Percentiles rank a stretch among this genome's conserved stretches.
Evolutionary conservation across 2,113 vertebrate genomes (phyloP).

Genomic region (Alces alces): DNA sequence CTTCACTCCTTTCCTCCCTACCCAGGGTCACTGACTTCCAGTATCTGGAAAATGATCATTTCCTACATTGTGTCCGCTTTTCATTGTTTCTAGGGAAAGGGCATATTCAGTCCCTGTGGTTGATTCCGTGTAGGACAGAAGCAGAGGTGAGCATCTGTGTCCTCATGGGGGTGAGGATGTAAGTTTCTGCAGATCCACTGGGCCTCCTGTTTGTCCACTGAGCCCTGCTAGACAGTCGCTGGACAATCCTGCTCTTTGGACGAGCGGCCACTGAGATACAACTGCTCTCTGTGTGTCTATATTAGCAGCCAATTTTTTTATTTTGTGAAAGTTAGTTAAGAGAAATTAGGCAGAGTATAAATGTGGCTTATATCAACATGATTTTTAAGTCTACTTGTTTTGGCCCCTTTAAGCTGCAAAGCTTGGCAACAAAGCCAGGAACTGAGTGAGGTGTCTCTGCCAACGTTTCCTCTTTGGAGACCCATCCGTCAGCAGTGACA

Average conservation of each 20-base stretch:
- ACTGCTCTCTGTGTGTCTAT: not conserved
- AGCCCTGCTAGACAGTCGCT: fast-evolving
- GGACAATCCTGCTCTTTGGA: not conserved
- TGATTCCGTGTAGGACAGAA: too few relatives aligned
- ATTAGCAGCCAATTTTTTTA: not conserved
- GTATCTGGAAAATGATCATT: not conserved
- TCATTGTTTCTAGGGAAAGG: not conserved
- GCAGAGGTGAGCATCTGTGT: not conserved
- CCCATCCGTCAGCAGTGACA: too few relatives aligned
- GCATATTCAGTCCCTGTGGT: too few relatives aligned
- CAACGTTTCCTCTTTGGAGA: not conserved
- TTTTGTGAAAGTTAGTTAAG: not conserved
- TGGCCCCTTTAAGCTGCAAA: not conserved
- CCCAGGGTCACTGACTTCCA: too few relatives aligned
- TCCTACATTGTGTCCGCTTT: not conserved
- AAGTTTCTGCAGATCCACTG: fast-evolving
- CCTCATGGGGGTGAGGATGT: too few relatives aligned
- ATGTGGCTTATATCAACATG: not conserved
- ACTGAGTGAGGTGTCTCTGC: too few relatives aligned
- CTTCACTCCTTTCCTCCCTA: not conserved
- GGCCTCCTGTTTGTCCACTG: fast-evolving
- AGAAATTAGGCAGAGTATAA: not conserved
- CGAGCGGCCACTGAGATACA: not conserved
- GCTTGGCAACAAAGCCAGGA: not conserved
- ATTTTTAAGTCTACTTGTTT: not conserved